Conservation (phyloP, 2,888 invertebrate species). For the Xiphydria camelus region DNA sequence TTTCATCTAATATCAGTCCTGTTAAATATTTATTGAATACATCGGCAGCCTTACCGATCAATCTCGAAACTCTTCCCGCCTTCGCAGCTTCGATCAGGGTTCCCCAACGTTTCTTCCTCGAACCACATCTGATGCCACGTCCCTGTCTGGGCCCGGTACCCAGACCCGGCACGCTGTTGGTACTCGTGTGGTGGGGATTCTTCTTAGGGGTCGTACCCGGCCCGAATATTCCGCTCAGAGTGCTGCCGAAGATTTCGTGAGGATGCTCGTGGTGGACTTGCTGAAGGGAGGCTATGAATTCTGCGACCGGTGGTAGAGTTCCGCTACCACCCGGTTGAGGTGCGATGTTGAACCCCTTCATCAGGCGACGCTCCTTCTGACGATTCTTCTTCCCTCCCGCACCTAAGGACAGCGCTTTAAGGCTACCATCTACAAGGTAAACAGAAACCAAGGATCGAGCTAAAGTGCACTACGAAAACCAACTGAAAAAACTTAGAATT, state of each 20-base stretch:
- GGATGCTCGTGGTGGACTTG: slow-evolving; percentile 61
- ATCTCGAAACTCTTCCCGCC: slow-evolving; percentile 76
- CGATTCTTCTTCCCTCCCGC: slow-evolving; percentile 92
- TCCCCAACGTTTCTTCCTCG: slow-evolving; percentile 79
- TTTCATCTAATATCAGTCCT: no score
- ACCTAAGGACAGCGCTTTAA: slow-evolving; percentile 62
- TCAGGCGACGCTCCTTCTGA: slow-evolving; percentile 87
- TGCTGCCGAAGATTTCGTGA: slow-evolving; percentile 69
- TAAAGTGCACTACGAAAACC: slow-evolving; percentile 21
- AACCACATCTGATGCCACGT: slow-evolving; percentile 36
- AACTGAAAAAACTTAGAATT: slow-evolving; percentile 27
- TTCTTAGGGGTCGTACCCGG: slow-evolving; percentile 59
- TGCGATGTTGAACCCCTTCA: slow-evolving; percentile 93
- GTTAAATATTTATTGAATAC: background rate
- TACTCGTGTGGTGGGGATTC: slow-evolving; percentile 55
- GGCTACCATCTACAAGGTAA: slow-evolving; percentile 43
- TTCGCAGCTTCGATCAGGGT: slow-evolving; percentile 87
- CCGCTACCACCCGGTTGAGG: slow-evolving; percentile 63
- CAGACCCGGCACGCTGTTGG: slow-evolving; percentile 50
- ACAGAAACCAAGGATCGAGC: slow-evolving; percentile 25
- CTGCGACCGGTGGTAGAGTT: slow-evolving; percentile 75
- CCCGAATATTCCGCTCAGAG: slow-evolving; percentile 71
- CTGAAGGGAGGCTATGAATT: slow-evolving; percentile 76
- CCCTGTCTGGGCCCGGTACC: slow-evolving; percentile 35
- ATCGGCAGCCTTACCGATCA: slow-evolving; percentile 71